These are phyloP conservation scores for Porites lutea DNA, from an alignment of 64 coral and sea anemone genomes.

Conservation along the genomic window DNA sequence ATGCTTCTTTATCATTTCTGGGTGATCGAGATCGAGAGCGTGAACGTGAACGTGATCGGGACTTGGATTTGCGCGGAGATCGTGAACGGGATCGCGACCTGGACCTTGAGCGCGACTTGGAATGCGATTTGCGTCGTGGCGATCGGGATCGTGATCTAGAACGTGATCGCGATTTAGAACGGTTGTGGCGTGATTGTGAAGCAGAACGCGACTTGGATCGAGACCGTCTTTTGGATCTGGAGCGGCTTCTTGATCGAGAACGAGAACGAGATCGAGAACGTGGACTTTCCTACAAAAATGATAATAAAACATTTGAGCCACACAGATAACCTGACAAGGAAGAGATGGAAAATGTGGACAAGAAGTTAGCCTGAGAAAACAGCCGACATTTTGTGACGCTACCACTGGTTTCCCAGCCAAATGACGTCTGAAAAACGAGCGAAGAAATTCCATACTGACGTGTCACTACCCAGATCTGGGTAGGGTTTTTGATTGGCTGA, in stretches of 20 bases:
- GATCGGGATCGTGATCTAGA: conserved; percentile 75
- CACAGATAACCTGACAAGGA: no score
- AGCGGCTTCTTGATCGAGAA: conserved; percentile 57
- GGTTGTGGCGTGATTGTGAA: conserved; percentile 59
- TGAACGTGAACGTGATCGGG: conserved; percentile 37
- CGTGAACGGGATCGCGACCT: conserved; percentile 72
- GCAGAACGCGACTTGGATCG: conserved; percentile 75
- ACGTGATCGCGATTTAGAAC: conserved; percentile 66
- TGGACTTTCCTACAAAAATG: conserved; percentile 75
- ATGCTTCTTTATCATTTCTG: conserved; percentile 59
- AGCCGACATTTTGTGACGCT: no score
- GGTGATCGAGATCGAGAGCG: conserved; percentile 61
- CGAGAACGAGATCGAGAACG: conserved; percentile 70
- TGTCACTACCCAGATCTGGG: no score
- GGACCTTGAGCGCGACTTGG: conserved; percentile 33
- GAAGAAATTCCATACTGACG: no score
- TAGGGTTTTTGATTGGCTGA: no score
- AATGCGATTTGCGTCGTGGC: conserved; percentile 46
- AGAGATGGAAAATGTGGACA: no score
- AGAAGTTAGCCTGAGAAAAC: no score
- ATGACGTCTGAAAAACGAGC: no score
- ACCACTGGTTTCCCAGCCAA: no score
- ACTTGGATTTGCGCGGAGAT: conserved; percentile 69
- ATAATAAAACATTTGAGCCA: background rate
- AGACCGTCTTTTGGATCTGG: conserved; percentile 69